These are phyloP conservation scores for Mycetomoellerius zeteki DNA, from an alignment of 1,140 invertebrate species.

Conservation along the genomic window DNA sequence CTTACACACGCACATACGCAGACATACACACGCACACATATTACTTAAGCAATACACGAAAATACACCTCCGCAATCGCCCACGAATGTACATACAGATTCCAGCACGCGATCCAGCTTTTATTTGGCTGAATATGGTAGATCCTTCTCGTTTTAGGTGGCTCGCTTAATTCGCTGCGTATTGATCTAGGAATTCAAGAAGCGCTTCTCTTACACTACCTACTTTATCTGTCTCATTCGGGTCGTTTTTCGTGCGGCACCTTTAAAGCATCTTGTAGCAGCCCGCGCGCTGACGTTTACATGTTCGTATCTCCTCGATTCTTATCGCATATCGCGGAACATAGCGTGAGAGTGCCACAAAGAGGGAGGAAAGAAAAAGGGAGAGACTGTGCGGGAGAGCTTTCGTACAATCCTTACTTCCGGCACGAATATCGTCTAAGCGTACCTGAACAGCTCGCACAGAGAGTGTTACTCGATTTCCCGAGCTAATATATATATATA, in stretches of 20 bases:
- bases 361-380: not conserved
- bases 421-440: conserved; percentile 71
- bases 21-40: not conserved
- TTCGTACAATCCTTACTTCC: conserved; percentile 65
- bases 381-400: conserved; percentile 35
- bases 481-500: conserved; percentile 9
- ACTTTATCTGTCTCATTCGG: not conserved
- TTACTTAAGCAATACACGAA: not conserved
- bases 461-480: conserved; percentile 21
- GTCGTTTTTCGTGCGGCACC: not conserved
- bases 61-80: conserved; percentile 1
- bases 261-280: conserved; percentile 38
- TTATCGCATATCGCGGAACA: conserved; percentile 7
- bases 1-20: conserved; percentile 8
- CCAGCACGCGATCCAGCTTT: conserved; percentile 18
- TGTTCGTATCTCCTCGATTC: conserved; percentile 33
- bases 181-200: conserved; percentile 8
- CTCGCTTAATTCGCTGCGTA: conserved; percentile 4
- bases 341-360: conserved; percentile 22
- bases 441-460: conserved; percentile 71
- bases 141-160: not conserved
- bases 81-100: conserved; percentile 26
- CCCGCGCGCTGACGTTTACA: conserved; percentile 31
- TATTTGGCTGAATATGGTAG: not conserved
- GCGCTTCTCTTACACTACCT: not conserved